Evolutionary conservation across 2,113 vertebrate species (phyloP).

Genomic region (Seriola rivoliana): DNA sequence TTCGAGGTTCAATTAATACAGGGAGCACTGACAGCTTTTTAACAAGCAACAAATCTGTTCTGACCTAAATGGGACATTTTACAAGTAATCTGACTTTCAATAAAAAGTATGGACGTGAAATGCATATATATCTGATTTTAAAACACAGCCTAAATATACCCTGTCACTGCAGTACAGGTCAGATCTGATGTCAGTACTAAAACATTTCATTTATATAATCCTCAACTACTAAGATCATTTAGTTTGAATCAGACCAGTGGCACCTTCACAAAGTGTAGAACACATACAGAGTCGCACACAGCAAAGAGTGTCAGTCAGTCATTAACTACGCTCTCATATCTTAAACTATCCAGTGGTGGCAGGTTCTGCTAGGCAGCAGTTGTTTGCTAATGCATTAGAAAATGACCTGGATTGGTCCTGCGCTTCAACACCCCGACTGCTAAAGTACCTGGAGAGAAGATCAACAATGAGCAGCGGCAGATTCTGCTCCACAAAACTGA

Average conservation of each 20-base stretch:
- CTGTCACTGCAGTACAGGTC: neutral
- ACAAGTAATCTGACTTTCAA: neutral
- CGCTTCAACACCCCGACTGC: slow-evolving; percentile 28
- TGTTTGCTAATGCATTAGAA: slow-evolving; percentile 75
- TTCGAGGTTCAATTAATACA: neutral
- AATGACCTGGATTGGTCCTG: slow-evolving; percentile 49
- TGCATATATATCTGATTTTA: neutral
- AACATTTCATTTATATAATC: neutral
- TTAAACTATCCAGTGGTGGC: slow-evolving; percentile 31
- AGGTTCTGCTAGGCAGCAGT: slow-evolving; percentile 49
- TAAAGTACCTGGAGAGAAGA: slow-evolving; percentile 29
- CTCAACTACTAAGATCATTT: slow-evolving; percentile 1
- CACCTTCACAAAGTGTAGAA: slow-evolving; percentile 20
- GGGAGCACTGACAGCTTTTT: neutral
- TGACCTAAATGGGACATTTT: neutral
- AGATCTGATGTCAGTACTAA: neutral
- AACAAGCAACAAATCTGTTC: neutral
- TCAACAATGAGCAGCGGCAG: slow-evolving; percentile 17
- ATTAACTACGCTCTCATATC: slow-evolving; percentile 72
- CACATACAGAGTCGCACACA: slow-evolving; percentile 20
- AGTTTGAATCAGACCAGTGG: slow-evolving; percentile 1
- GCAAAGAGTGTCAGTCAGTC: slow-evolving; percentile 54
- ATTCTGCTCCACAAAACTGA: slow-evolving; percentile 22
- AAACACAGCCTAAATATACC: neutral
- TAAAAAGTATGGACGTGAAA: neutral